These are phyloP conservation scores for Patella depressa DNA, from an alignment of 2,888 invertebrate species.

Conservation along the genomic window DNA sequence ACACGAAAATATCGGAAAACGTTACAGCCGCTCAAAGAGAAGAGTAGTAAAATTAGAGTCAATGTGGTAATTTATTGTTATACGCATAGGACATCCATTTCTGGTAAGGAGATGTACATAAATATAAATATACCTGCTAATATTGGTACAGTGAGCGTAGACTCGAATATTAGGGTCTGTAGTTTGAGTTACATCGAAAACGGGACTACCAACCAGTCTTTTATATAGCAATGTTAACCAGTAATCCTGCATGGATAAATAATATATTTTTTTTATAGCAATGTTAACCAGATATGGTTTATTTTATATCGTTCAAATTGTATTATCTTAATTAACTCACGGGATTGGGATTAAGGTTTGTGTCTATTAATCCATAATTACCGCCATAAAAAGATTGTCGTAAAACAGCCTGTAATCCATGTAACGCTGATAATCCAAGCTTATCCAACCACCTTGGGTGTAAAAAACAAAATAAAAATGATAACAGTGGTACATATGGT, in stretches of 20 bases:
- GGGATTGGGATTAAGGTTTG: slow-evolving; percentile 31
- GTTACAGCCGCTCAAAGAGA: too few relatives aligned
- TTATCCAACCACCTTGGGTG: slow-evolving; percentile 39
- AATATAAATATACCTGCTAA: slow-evolving; percentile 16
- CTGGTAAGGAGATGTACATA: neutral
- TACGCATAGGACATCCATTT: neutral
- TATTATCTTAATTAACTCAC: slow-evolving; percentile 21
- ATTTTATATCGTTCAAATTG: too few relatives aligned
- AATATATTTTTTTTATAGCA: too few relatives aligned
- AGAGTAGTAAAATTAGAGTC: neutral
- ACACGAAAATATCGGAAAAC: too few relatives aligned
- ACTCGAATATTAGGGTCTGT: slow-evolving; percentile 74
- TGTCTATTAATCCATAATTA: slow-evolving; percentile 32
- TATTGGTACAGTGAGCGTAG: slow-evolving; percentile 81
- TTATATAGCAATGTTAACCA: slow-evolving; percentile 86
- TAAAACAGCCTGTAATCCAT: slow-evolving; percentile 34
- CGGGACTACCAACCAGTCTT: slow-evolving; percentile 81
- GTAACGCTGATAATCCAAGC: slow-evolving; percentile 34
- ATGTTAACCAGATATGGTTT: too few relatives aligned
- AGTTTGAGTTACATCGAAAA: slow-evolving; percentile 72
- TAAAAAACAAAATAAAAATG: too few relatives aligned
- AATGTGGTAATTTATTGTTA: neutral
- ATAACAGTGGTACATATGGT: too few relatives aligned
- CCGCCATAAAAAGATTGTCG: slow-evolving; percentile 36
- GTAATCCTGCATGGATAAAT: slow-evolving; percentile 74